These are phyloP conservation scores for Actinernus sp. DNA, from an alignment of 92 coral and sea anemone genomes.

Conservation along the genomic window DNA sequence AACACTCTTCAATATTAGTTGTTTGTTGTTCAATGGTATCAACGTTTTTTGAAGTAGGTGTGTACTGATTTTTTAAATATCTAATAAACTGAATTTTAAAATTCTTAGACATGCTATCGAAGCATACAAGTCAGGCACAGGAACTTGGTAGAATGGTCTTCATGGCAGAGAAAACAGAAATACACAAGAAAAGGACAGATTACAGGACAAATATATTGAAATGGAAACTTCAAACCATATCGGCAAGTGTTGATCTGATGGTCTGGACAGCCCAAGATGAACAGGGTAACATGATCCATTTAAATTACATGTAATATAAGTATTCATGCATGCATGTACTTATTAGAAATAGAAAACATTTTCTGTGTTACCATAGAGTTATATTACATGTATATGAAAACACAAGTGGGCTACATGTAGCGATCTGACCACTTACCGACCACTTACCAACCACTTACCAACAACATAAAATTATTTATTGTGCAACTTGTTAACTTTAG, in stretches of 20 bases:
- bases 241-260: constrained; percentile 91
- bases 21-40: neutral
- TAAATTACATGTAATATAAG: no score
- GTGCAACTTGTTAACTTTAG: no score
- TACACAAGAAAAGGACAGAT: constrained; percentile 74
- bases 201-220: constrained; percentile 47
- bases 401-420: no score
- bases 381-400: no score
- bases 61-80: constrained; percentile 34
- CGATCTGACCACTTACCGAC: no score
- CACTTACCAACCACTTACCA: no score
- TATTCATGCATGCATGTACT: no score
- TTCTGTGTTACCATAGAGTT: no score
- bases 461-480: no score
- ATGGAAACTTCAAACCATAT: constrained; percentile 92
- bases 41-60: constrained; percentile 13
- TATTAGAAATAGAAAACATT: no score
- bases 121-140: constrained; percentile 71
- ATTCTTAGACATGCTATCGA: constrained; percentile 36
- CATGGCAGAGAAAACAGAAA: constrained; percentile 71
- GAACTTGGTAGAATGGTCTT: constrained; percentile 78
- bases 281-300: no score
- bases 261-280: constrained; percentile 95
- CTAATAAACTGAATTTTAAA: no score
- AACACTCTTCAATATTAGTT: neutral